Percentiles rank a stretch among this genome's conserved stretches.
phyloP scores from a whole-genome alignment of 2,113 vertebrate genomes.

The Motacilla tschutschensis region DNA sequence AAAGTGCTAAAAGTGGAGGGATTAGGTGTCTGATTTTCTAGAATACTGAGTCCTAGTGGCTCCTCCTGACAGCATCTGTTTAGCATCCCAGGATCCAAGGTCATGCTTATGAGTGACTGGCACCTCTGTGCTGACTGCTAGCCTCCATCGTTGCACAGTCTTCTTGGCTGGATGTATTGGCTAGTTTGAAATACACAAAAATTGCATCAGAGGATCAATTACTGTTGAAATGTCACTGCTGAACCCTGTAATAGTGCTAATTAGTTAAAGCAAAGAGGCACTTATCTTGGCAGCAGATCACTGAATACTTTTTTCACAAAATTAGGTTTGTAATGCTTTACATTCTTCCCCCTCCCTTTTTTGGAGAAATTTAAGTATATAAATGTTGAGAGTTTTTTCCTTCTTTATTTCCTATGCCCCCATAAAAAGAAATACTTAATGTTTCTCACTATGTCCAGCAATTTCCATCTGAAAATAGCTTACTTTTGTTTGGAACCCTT shows the following conservation, averaged over 20 bases:
- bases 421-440: not conserved
- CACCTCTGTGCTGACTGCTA: not conserved
- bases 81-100: not conserved
- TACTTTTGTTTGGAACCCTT: not conserved
- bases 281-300: not conserved
- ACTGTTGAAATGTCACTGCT: slow-evolving; percentile 3
- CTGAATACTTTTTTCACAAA: not conserved
- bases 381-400: rapidly evolving
- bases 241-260: slow-evolving; percentile 23
- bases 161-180: not conserved
- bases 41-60: not conserved
- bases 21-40: not conserved
- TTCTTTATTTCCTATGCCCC: not conserved
- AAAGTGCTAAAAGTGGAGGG: not conserved
- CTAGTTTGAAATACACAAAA: slow-evolving; percentile 1
- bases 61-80: not conserved
- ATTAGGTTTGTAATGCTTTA: not conserved
- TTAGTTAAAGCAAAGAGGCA: slow-evolving; percentile 16
- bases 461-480: not conserved
- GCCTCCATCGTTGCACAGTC: not conserved
- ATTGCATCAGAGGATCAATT: slow-evolving; percentile 13
- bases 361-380: not conserved
- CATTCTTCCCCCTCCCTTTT: not conserved
- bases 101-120: not conserved
- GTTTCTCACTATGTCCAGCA: not conserved